These are phyloP conservation scores for Ochropleura plecta DNA, from an alignment of 2,888 invertebrate species.

Conservation along the genomic window DNA sequence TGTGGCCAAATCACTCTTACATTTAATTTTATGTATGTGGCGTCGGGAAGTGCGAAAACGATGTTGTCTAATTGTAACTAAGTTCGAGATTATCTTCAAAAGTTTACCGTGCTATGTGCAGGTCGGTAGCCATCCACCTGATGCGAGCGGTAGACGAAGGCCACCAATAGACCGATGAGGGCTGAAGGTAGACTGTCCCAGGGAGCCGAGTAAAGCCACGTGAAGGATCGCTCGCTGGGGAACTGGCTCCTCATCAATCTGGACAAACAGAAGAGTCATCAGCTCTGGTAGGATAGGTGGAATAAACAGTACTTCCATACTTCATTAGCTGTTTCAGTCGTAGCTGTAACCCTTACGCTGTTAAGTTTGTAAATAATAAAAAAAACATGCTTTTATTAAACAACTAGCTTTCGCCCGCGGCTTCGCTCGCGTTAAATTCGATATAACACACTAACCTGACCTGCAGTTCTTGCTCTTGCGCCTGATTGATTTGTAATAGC, in stretches of 20 bases:
- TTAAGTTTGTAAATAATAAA: no score
- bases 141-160: constrained; percentile 71
- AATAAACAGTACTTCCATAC: neutral
- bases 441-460: no score
- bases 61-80: neutral
- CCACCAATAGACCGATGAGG: constrained; percentile 75
- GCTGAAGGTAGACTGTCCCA: constrained; percentile 81
- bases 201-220: constrained; percentile 77
- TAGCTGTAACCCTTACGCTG: no score
- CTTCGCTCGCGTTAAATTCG: no score
- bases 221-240: constrained; percentile 73
- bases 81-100: neutral
- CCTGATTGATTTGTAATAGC: no score
- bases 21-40: neutral
- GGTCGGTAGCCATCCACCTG: constrained; percentile 66
- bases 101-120: constrained; percentile 67
- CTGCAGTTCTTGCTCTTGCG: no score
- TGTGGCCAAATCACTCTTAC: neutral
- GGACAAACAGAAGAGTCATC: constrained; percentile 7
- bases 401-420: no score
- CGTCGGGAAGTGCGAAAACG: neutral
- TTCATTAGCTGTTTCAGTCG: neutral
- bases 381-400: no score
- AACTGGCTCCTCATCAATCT: constrained; percentile 74
- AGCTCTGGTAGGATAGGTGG: no score